phyloP scores from a whole-genome alignment of 2,113 vertebrate species.

The Sturnira hondurensis region DNA sequence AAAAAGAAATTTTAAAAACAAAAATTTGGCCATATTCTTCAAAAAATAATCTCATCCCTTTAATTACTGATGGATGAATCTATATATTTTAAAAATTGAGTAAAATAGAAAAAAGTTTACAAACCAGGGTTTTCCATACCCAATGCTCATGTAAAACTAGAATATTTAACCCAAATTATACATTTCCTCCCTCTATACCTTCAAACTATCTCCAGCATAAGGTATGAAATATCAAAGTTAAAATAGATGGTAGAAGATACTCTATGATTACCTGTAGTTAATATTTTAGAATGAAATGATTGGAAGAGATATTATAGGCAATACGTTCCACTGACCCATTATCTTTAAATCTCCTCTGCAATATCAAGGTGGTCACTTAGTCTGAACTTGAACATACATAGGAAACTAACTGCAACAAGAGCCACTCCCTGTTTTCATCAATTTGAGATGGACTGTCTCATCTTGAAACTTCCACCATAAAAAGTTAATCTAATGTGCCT shows the following conservation, averaged over 20 bases:
- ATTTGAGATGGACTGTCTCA: background rate
- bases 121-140: background rate
- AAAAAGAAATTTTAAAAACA: background rate
- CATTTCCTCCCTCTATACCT: background rate
- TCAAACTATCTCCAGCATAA: background rate
- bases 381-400: conserved; percentile 21
- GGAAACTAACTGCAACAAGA: background rate
- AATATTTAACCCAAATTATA: background rate
- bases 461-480: background rate
- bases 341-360: background rate
- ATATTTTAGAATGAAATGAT: conserved; percentile 13
- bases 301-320: background rate
- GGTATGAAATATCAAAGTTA: background rate
- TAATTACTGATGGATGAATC: background rate
- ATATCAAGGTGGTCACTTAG: background rate
- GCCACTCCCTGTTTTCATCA: background rate
- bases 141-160: background rate
- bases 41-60: background rate
- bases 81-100: background rate
- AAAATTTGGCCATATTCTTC: background rate
- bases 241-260: background rate
- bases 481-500: background rate
- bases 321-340: background rate
- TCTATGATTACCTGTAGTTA: background rate
- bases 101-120: background rate